Base-by-base conservation (phyloP, 2,113 vertebrate genomes). In the Alectura lathami region DNA sequence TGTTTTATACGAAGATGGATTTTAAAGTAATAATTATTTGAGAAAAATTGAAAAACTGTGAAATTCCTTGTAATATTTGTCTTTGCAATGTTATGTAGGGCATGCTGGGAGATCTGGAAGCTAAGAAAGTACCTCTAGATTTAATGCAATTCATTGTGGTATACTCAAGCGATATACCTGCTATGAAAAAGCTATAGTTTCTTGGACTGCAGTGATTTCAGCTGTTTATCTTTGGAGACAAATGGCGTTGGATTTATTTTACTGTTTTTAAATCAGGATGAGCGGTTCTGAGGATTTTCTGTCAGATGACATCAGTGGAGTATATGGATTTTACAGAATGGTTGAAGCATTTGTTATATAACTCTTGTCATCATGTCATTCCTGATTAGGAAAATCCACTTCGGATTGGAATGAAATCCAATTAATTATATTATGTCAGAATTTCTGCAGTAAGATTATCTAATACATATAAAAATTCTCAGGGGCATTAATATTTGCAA, bases 181-280 rank as follows among this genome's bases (percentile, higher is more conserved):
- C 42, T 74, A 26, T 45, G 50, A 76, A 80, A 36, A 30, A 86
- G 30, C 45, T 70, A 42, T 16, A 34, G 36, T 24, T 57, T 88
- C 43, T 42, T 63, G 34, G 32, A 68, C 36, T 54, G 48, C 10
- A 85, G 73, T 29, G 57, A 84, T 47, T 64, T 83, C 56, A 91
- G 51, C 22, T 76, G 70, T 69, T 89, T 88, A 80, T 88, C 66
- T 69, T 22, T 53, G 29, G 8, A 87, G 32, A 80, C 48, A 91
- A 83, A 72, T 3, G 86, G 12, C 88, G 26, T 38, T 92, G 75
- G 63, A 68, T 86, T 96, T 96, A 89, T 85, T 95, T 93, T 48
- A 66, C 32, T 69, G 56, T 30, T 94, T 95, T 93, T 86, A 97
- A 93, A 92, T 47, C 59, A 68, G 86, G 56, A 93, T 95, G 70